A percentile compares a stretch with the other conserved stretches of the same genome.
These are phyloP conservation scores for Valencia hispanica DNA, from an alignment of 2,797 vertebrate genomes.

Conservation along the genomic window DNA sequence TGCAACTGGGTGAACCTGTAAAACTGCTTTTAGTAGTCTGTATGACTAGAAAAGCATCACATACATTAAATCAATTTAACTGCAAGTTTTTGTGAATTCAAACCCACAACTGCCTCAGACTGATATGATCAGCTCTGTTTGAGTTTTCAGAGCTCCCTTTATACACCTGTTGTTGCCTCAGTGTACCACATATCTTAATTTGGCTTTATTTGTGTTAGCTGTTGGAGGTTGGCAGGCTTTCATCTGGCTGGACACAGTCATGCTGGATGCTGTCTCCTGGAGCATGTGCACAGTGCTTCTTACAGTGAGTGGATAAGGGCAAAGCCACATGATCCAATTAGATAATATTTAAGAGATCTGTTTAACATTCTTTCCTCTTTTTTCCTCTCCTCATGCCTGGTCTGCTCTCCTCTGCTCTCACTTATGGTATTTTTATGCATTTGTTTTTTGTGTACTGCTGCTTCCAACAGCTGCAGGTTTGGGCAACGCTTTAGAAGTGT, in stretches of 20 bases:
- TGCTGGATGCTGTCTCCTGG: neutral
- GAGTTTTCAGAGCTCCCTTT: constrained; percentile 1
- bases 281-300: constrained; percentile 18
- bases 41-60: neutral
- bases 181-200: constrained; percentile 20
- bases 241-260: constrained; percentile 20
- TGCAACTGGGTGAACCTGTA: neutral
- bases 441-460: constrained; percentile 23
- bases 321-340: constrained; percentile 16
- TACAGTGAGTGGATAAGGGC: constrained; percentile 12
- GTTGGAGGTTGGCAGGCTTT: constrained; percentile 17
- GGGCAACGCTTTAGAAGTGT: constrained; percentile 35
- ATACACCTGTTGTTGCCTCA: neutral
- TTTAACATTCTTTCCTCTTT: constrained; percentile 9
- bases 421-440: neutral
- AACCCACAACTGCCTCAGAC: neutral
- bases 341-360: constrained; percentile 8
- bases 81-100: neutral
- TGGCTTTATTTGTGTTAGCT: constrained; percentile 19
- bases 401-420: neutral
- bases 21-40: neutral
- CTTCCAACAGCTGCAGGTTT: constrained; percentile 48
- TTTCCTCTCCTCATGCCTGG: neutral
- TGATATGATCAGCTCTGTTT: constrained; percentile 7
- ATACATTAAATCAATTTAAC: neutral